phyloP scores from a whole-genome alignment of 2,113 vertebrate species.

The Ochotona princeps region DNA sequence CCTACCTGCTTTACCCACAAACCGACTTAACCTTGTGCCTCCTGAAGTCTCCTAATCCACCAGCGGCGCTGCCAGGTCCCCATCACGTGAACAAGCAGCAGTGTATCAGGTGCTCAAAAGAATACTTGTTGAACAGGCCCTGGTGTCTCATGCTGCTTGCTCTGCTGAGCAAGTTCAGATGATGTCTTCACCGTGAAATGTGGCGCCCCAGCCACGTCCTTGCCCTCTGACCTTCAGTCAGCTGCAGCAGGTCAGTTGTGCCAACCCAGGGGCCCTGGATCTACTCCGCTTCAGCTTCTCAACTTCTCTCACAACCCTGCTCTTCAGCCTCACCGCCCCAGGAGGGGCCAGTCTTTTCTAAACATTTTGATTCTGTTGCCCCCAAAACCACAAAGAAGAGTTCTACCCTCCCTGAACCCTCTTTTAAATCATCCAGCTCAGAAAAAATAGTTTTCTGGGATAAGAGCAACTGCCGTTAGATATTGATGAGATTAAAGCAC shows the following conservation, averaged over 20 bases:
- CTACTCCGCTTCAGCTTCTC: not conserved
- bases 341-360: not conserved
- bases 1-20: not conserved
- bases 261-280: not conserved
- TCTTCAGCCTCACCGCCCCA: not conserved
- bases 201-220: accelerated
- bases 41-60: not conserved
- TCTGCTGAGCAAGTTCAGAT: not conserved
- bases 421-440: not conserved
- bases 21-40: not conserved
- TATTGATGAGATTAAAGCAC: not conserved
- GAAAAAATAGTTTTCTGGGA: not conserved
- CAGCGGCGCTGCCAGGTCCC: not conserved
- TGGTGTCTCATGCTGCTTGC: accelerated
- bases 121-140: not conserved
- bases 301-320: not conserved
- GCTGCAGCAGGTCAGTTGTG: not conserved
- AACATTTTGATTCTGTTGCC: not conserved
- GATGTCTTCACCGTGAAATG: not conserved
- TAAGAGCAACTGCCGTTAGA: not conserved
- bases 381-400: not conserved
- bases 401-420: not conserved
- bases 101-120: not conserved
- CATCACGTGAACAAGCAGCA: not conserved
- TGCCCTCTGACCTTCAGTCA: accelerated